phyloP scores from a whole-genome alignment of 2,888 invertebrate species.

The Diogma glabrata region DNA sequence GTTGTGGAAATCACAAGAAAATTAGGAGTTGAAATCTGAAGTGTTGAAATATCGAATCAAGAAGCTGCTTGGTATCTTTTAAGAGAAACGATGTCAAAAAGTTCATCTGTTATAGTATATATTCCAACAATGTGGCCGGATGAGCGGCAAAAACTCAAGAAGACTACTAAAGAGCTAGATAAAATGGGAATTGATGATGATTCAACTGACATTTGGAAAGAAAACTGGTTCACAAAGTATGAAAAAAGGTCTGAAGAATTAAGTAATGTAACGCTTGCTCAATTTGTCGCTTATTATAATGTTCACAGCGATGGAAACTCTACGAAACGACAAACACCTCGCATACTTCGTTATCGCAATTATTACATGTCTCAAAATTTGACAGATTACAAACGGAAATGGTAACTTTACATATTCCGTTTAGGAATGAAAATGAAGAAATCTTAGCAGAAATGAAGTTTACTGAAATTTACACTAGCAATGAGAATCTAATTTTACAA shows the following conservation, averaged over 20 bases:
- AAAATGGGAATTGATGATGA: background rate
- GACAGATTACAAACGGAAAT: too few relatives aligned
- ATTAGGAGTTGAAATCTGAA: slow-evolving; percentile 26
- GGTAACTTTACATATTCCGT: too few relatives aligned
- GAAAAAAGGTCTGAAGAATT: too few relatives aligned
- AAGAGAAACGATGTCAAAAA: slow-evolving; percentile 32
- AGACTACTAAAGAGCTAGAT: too few relatives aligned
- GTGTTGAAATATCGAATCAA: slow-evolving; percentile 28
- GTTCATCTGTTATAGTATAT: slow-evolving; percentile 25
- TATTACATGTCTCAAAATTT: too few relatives aligned
- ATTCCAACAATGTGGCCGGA: slow-evolving; percentile 32
- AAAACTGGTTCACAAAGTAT: background rate
- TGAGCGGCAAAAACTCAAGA: slow-evolving; percentile 24
- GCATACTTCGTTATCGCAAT: too few relatives aligned
- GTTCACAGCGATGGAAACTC: background rate
- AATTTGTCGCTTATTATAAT: background rate
- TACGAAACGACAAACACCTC: too few relatives aligned
- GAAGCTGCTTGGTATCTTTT: slow-evolving; percentile 37
- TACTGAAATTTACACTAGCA: too few relatives aligned
- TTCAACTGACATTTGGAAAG: background rate
- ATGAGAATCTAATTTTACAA: background rate
- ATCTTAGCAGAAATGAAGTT: too few relatives aligned
- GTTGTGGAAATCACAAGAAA: slow-evolving; percentile 23
- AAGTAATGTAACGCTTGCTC: background rate
- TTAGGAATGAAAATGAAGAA: background rate